Conservation (phyloP, 1,140 invertebrate species). For the Dicyema japonicum region DNA sequence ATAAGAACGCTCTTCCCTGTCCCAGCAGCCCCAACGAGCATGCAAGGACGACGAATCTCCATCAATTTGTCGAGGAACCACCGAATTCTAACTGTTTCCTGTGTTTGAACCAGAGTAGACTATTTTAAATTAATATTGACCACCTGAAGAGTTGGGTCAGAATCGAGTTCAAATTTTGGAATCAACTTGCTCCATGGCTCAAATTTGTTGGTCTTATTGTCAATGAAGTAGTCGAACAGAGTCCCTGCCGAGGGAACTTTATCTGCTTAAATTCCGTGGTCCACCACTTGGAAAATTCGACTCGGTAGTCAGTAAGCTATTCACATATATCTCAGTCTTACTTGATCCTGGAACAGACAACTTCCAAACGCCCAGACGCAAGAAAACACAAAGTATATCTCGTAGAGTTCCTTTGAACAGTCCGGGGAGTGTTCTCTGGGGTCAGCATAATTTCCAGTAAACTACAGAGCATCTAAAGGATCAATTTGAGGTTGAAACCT, state of each 20-base stretch:
- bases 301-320: conserved; percentile 40
- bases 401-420: conserved; percentile 65
- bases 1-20: conserved; percentile 22
- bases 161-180: conserved; percentile 54
- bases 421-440: conserved; percentile 40
- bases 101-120: conserved; percentile 58
- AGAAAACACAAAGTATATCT: conserved; percentile 73
- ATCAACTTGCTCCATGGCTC: conserved; percentile 52
- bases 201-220: conserved; percentile 53
- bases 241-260: conserved; percentile 44
- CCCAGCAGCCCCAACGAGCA: conserved; percentile 62
- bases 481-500: too few species aligned
- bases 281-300: conserved; percentile 89
- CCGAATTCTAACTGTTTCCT: conserved; percentile 52
- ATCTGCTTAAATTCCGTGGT: conserved; percentile 67
- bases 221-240: conserved; percentile 74
- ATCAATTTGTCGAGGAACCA: conserved; percentile 62
- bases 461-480: conserved; percentile 65
- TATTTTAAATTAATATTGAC: conserved; percentile 15
- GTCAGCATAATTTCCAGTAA: conserved; percentile 47
- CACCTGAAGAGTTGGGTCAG: conserved; percentile 55
- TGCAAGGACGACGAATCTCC: conserved; percentile 49
- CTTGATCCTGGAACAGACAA: conserved; percentile 63
- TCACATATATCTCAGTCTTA: conserved; percentile 14
- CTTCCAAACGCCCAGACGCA: conserved; percentile 81